phyloP scores from a whole-genome alignment of 2,113 vertebrate species.

The Grammomys surdaster region DNA sequence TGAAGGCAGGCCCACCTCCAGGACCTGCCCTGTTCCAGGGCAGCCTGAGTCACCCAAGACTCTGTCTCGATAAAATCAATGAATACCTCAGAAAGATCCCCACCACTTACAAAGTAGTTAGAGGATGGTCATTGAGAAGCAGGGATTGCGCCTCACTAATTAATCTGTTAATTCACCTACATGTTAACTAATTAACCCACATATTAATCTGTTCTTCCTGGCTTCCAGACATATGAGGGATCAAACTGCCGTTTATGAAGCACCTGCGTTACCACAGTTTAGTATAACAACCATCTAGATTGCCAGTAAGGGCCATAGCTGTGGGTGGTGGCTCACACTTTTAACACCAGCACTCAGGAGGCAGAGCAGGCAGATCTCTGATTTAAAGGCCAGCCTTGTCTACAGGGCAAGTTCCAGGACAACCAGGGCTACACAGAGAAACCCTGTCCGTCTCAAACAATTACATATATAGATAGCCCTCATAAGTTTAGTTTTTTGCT shows the following conservation, averaged over 20 bases:
- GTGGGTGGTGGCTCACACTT: no score
- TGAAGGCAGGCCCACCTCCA: no score
- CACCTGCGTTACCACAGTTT: not conserved
- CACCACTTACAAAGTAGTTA: accelerated
- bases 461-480: not conserved
- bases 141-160: not conserved
- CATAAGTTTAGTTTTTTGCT: not conserved
- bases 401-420: not conserved
- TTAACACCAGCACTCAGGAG: not conserved
- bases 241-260: not conserved
- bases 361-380: not conserved
- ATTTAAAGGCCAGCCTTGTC: not conserved
- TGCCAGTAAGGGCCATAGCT: not conserved
- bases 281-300: not conserved
- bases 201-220: not conserved
- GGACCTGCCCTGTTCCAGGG: not conserved
- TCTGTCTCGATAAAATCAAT: not conserved
- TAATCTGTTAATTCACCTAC: no score
- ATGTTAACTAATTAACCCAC: no score
- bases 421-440: not conserved
- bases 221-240: not conserved
- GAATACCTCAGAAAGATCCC: not conserved
- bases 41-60: not conserved
- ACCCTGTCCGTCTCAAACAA: not conserved
- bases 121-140: no score